phyloP scores from a whole-genome alignment of 2,797 vertebrate genomes.

The Zonotrichia albicollis region DNA sequence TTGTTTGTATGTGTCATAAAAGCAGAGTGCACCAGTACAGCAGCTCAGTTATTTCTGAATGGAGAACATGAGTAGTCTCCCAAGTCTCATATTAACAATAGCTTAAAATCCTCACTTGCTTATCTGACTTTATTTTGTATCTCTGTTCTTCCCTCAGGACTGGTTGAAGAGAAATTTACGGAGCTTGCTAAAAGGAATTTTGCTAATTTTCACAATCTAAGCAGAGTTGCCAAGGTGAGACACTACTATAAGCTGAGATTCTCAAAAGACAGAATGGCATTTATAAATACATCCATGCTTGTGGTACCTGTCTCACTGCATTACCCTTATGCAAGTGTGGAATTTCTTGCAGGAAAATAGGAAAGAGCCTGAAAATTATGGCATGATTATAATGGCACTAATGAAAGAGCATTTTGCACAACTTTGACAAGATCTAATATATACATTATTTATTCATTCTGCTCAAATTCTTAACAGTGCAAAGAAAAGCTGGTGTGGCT shows the following conservation, averaged over 20 bases:
- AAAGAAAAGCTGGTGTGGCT: neutral
- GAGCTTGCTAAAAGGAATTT: slow-evolving; percentile 75
- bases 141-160: slow-evolving; percentile 68
- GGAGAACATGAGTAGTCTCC: neutral
- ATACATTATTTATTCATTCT: neutral
- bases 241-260: neutral
- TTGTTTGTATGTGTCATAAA: neutral
- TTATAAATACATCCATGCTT: neutral
- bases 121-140: neutral
- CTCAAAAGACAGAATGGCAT: neutral
- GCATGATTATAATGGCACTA: neutral
- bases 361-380: neutral
- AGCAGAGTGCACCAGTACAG: neutral
- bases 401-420: neutral
- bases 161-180: slow-evolving; percentile 74
- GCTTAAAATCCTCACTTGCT: neutral
- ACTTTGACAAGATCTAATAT: neutral
- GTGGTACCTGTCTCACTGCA: neutral
- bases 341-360: neutral
- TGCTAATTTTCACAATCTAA: slow-evolving; percentile 80
- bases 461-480: neutral
- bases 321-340: neutral
- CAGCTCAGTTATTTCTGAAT: neutral
- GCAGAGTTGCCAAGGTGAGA: slow-evolving; percentile 80
- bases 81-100: neutral